Percentiles rank a stretch among this genome's conserved stretches.
These are phyloP conservation scores for Cephus cinctus DNA, from an alignment of 1,140 invertebrate species.

Conservation along the genomic window DNA sequence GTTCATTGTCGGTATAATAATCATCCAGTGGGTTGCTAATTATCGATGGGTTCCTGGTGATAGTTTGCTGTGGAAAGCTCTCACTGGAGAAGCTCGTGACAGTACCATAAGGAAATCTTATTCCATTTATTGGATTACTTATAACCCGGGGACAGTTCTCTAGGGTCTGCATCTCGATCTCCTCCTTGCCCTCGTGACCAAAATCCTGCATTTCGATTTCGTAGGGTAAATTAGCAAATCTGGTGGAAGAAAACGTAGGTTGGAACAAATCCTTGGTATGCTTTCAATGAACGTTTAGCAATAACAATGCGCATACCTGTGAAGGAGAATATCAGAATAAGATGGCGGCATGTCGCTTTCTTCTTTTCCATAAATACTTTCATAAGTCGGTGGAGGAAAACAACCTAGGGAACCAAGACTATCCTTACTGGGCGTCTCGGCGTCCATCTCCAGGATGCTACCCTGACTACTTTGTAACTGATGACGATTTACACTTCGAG, in stretches of 20 bases:
- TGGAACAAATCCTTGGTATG: background rate
- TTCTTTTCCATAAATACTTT: conserved; percentile 53
- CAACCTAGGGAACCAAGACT: conserved; percentile 44
- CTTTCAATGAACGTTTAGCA: no score
- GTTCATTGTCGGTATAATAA: conserved; percentile 40
- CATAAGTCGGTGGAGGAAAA: conserved; percentile 52
- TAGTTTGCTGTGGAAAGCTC: conserved; percentile 32
- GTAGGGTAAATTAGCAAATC: conserved; percentile 43
- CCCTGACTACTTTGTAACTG: conserved; percentile 43
- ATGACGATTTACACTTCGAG: conserved; percentile 35
- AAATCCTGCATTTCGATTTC: conserved; percentile 41
- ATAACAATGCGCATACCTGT: conserved; percentile 31
- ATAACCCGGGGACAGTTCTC: conserved; percentile 38
- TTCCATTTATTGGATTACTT: conserved; percentile 30
- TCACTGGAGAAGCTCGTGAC: conserved; percentile 37
- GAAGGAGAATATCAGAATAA: conserved; percentile 50
- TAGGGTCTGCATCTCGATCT: conserved; percentile 42
- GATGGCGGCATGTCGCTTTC: conserved; percentile 48
- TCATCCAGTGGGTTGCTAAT: conserved; percentile 40
- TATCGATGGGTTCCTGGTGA: conserved; percentile 36
- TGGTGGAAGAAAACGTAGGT: conserved; percentile 8
- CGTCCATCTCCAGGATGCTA: conserved; percentile 48
- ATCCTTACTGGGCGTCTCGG: conserved; percentile 49
- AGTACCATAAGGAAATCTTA: conserved; percentile 29
- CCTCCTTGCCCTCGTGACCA: conserved; percentile 37